Base-by-base conservation (phyloP, 2,113 vertebrate species). In the Lipophrys pholis region DNA sequence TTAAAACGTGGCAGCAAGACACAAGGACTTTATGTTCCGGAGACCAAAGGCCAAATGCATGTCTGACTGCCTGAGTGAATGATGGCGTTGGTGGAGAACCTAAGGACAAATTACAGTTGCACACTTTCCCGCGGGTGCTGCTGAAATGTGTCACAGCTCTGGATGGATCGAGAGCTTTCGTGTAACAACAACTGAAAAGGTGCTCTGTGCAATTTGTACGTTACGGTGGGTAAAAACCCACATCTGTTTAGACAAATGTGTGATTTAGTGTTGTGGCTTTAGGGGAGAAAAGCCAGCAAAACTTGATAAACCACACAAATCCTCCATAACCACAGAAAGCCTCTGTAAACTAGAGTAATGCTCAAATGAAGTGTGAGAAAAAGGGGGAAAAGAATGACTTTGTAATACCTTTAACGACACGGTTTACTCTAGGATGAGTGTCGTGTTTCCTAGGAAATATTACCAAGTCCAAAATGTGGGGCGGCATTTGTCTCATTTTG, bases 291-390 rank as follows among this genome's bases (percentile, higher is more conserved):
- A 83, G 84, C 85, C 87, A 85, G 92, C 87, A 91, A 90, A 92
- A 92, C 66, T 87, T 82, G 89, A 84, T 92, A 91, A 92, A 91
- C 85, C 86, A 80, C 86, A 74, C 79, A 92, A 92, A 93, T 91
- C 91, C 88, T 45, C 78, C 90, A 66, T 87, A 91, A 91, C 90
- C 73, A 36, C 87, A 76, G 64, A 91, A 85, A 90, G 84, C 89
- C 87, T 70, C 65, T 60, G 70, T 90, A 93, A 90, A 92, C 76
- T 40, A 83, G 82, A 62, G 85, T 90, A 90, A 90, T 89, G 86
- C 89, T 86, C 88, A 92, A 94, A 94, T 87, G 77, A 93, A 92
- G 93, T 92, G 93, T 94, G 93, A 93, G 93, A 94, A 94, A 93
- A 87, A 80, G 87, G 83, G 74, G 76, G 83, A 79, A 90, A 92